These are phyloP conservation scores for Virgularia gustaviana DNA, from an alignment of 92 coral and sea anemone genomes.

Conservation along the genomic window DNA sequence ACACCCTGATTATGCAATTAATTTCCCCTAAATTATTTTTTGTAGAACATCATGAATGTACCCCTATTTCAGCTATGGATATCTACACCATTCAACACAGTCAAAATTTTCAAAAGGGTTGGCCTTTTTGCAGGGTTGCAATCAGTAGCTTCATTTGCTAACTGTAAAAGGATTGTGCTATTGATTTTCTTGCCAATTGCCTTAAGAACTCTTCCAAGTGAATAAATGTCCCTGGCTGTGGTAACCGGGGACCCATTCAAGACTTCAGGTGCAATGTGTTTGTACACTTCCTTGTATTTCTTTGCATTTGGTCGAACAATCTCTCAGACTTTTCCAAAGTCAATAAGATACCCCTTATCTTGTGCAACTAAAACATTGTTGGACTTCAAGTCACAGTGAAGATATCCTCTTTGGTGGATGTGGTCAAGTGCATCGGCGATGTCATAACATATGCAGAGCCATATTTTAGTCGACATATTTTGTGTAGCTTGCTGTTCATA, in stretches of 20 bases:
- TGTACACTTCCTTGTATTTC: conserved; percentile 35
- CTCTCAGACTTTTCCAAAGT: conserved; percentile 53
- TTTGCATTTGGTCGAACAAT: conserved; percentile 24
- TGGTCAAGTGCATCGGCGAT: conserved; percentile 52
- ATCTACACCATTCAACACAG: conserved; percentile 3
- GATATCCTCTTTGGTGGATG: conserved; percentile 37
- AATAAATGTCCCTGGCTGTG: conserved; percentile 36
- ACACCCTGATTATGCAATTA: no score
- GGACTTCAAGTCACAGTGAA: conserved; percentile 46
- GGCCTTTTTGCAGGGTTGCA: conserved; percentile 13
- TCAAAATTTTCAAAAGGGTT: conserved; percentile 21
- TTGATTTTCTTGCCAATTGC: conserved; percentile 18
- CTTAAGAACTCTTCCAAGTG: conserved; percentile 32
- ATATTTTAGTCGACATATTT: conserved; percentile 4
- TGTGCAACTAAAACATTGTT: conserved; percentile 21
- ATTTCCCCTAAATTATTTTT: no score
- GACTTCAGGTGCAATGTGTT: conserved; percentile 48
- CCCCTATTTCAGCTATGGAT: not conserved
- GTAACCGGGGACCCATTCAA: conserved; percentile 31
- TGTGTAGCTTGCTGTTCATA: not conserved
- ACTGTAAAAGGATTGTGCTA: not conserved
- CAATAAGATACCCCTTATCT: conserved; percentile 46
- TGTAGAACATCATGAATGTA: no score
- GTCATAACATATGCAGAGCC: conserved; percentile 42
- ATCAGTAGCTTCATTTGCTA: conserved; percentile 12